Conservation (phyloP, 2,113 vertebrate genomes). For the Porphyrio hochstetteri region DNA sequence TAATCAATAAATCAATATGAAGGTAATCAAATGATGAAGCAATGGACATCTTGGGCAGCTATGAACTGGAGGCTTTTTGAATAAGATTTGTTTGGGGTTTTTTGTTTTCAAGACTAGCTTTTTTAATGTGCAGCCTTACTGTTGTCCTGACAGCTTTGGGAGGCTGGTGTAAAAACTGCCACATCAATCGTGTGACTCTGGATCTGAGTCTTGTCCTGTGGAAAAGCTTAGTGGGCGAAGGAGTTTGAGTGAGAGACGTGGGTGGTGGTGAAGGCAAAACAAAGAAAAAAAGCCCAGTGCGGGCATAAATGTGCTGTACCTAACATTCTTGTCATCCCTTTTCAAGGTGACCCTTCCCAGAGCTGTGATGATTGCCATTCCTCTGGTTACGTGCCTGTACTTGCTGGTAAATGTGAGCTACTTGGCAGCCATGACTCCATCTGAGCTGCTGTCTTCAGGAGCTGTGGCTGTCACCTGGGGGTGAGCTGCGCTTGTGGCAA, state of each 20-base stretch:
- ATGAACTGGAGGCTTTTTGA: not conserved
- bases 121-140: not conserved
- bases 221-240: not conserved
- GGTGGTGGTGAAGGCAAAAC: not conserved
- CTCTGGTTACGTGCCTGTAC: slow-evolving; percentile 86
- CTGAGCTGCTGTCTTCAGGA: slow-evolving; percentile 83
- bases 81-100: not conserved
- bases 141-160: not conserved
- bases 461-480: slow-evolving; percentile 89
- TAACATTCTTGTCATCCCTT: not conserved
- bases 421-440: slow-evolving; percentile 83
- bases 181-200: not conserved
- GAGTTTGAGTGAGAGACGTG: not conserved
- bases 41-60: not conserved
- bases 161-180: not conserved
- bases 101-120: not conserved
- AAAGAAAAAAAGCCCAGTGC: not conserved
- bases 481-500: slow-evolving; percentile 64
- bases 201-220: not conserved
- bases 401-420: slow-evolving; percentile 90
- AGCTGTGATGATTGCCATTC: slow-evolving; percentile 84
- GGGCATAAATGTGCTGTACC: not conserved
- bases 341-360: slow-evolving; percentile 85
- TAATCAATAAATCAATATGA: not conserved
- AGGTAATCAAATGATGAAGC: too few species aligned